Evolutionary conservation across 1,140 invertebrate genomes (phyloP).

Genomic region (Drosophila nigrodunni): DNA sequence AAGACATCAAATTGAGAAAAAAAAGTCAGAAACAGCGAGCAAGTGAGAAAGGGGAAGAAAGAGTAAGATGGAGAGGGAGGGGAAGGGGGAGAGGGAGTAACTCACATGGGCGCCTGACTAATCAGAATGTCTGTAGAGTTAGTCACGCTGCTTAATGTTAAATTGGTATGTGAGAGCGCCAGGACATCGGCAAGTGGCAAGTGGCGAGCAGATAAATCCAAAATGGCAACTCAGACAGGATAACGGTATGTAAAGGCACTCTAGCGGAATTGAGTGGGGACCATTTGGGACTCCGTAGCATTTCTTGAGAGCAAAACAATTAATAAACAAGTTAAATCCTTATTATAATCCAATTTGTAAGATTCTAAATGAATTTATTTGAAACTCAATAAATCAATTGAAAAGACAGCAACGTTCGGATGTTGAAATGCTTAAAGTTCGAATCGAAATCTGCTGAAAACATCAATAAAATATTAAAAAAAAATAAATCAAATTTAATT

Average conservation of each 20-base stretch:
- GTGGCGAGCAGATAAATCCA: neutral
- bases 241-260: neutral
- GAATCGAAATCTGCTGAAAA: too few relatives aligned
- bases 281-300: neutral
- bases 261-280: slow-evolving; percentile 10
- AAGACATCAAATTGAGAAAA: too few relatives aligned
- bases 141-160: slow-evolving; percentile 28
- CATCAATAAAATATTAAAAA: too few relatives aligned
- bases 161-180: slow-evolving; percentile 15
- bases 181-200: slow-evolving; percentile 6
- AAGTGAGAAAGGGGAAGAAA: neutral
- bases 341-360: slow-evolving; percentile 17
- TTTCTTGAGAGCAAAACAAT: neutral
- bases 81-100: neutral
- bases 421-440: neutral
- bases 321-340: slow-evolving; percentile 7
- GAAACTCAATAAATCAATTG: slow-evolving; percentile 9
- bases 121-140: slow-evolving; percentile 34
- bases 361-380: slow-evolving; percentile 5
- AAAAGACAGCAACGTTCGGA: neutral
- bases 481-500: too few relatives aligned
- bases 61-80: neutral
- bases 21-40: neutral
- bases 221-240: neutral
- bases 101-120: slow-evolving; percentile 22